Evolutionary conservation across 2,797 vertebrate species (phyloP).

Genomic region (Darevskia nairensis): DNA sequence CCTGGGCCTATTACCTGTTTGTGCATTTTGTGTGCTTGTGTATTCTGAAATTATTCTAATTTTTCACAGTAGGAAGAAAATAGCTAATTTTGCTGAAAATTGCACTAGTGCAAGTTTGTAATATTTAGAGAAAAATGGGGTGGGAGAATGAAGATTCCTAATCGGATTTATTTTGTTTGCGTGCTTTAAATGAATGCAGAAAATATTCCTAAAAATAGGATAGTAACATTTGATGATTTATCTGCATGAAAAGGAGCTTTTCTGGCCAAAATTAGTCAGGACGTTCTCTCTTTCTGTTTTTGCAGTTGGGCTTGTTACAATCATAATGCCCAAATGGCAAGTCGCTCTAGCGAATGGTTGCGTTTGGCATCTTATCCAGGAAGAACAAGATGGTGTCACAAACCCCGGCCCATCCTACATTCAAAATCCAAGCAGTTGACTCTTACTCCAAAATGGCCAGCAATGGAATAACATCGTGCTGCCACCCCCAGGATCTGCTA

Average conservation of each 20-base stretch:
- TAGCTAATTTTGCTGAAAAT: not conserved
- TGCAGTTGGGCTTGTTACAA: not conserved
- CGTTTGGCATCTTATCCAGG: not conserved
- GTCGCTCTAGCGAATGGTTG: not conserved
- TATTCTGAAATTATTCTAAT: not conserved
- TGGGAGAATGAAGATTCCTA: not conserved
- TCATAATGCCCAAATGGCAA: not conserved
- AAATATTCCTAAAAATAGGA: not conserved
- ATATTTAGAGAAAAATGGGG: not conserved
- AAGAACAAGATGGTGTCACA: too few species aligned
- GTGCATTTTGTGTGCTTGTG: too few species aligned
- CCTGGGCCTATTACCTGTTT: too few species aligned
- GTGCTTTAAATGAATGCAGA: not conserved
- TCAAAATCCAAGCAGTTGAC: too few species aligned
- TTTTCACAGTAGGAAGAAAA: not conserved
- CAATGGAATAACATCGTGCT: too few species aligned
- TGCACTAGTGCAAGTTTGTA: not conserved
- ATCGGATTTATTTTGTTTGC: not conserved
- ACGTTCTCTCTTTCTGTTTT: not conserved
- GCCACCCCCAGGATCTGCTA: too few species aligned
- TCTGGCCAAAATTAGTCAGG: not conserved
- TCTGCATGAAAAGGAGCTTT: not conserved
- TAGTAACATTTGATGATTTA: not conserved
- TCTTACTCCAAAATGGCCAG: too few species aligned
- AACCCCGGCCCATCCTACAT: too few species aligned